Percentiles rank a stretch among this genome's conserved stretches.
These are phyloP conservation scores for Neocloeon triangulifer DNA, from an alignment of 1,140 invertebrate species.

Conservation along the genomic window DNA sequence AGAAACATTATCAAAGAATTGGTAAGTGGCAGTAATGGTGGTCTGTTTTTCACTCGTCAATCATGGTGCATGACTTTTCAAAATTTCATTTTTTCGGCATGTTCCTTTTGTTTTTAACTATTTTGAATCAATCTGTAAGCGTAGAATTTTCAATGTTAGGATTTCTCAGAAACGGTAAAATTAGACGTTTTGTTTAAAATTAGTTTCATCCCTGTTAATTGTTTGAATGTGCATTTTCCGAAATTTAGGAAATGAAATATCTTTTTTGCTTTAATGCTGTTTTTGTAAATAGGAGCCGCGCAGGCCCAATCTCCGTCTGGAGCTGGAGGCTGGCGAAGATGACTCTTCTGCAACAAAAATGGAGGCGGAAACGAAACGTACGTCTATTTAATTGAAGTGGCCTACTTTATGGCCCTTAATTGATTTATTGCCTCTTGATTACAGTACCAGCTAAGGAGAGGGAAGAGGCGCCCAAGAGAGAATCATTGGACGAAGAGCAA, in stretches of 20 bases:
- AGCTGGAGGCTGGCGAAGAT: slow-evolving; percentile 55
- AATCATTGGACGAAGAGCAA: slow-evolving; percentile 10
- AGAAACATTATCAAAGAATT: slow-evolving; percentile 59
- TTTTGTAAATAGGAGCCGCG: slow-evolving; percentile 67
- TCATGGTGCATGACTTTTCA: slow-evolving; percentile 4
- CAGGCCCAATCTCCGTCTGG: slow-evolving; percentile 62
- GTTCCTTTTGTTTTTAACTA: slow-evolving; percentile 16
- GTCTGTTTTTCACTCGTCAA: slow-evolving; percentile 17
- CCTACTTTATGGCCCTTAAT: no score
- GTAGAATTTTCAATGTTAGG: no score
- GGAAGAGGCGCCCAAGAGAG: slow-evolving; percentile 7
- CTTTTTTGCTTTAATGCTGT: background rate
- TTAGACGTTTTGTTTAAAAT: no score
- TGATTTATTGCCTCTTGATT: no score
- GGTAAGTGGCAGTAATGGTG: slow-evolving; percentile 31
- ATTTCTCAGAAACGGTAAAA: no score
- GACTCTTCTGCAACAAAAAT: slow-evolving; percentile 58
- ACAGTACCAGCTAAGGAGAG: no score
- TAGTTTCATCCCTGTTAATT: no score
- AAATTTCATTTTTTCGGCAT: slow-evolving; percentile 12
- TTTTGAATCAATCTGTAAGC: no score
- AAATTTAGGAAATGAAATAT: no score
- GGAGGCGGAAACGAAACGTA: slow-evolving; percentile 53
- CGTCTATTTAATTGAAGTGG: slow-evolving; percentile 14
- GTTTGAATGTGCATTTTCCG: no score